phyloP scores from a whole-genome alignment of 2,888 invertebrate species.

The Tanypteryx hageni region DNA sequence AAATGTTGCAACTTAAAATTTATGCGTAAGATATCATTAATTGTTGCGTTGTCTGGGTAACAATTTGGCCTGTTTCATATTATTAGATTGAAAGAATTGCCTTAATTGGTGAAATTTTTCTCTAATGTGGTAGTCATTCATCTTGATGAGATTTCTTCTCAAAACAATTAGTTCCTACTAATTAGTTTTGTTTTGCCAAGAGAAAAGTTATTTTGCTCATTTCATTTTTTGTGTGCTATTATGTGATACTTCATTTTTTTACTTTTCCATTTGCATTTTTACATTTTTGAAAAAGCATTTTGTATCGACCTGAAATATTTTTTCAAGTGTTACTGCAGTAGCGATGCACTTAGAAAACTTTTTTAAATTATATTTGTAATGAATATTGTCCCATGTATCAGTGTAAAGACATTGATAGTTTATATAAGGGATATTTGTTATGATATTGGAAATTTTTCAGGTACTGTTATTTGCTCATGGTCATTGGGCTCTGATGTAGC shows the following conservation, averaged over 20 bases:
- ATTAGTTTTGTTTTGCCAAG: not conserved
- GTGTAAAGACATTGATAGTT: conserved; percentile 43
- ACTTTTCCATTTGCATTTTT: not conserved
- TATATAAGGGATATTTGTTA: conserved; percentile 46
- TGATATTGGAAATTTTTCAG: not conserved
- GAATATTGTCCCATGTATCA: conserved; percentile 26
- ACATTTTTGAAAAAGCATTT: conserved; percentile 2
- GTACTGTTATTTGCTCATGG: conserved; percentile 8
- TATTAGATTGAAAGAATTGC: no score
- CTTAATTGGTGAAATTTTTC: not conserved
- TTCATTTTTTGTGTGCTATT: not conserved
- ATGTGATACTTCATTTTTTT: conserved; percentile 22
- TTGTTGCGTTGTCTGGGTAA: no score
- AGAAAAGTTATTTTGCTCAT: not conserved
- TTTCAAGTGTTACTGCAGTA: conserved; percentile 13
- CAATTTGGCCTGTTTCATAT: no score
- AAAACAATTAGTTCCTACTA: not conserved
- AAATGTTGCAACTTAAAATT: no score
- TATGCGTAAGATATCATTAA: no score
- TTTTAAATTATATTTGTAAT: conserved; percentile 38
- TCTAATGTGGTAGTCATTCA: not conserved
- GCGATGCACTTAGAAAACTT: conserved; percentile 17
- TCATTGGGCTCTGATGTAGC: not conserved
- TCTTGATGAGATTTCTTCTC: not conserved
- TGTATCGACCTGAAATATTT: conserved; percentile 7